Evolutionary conservation across 2,888 invertebrate genomes (phyloP), one percentile per base, ranked within the genome.

Genomic region (Metopia argyrocephala): DNA sequence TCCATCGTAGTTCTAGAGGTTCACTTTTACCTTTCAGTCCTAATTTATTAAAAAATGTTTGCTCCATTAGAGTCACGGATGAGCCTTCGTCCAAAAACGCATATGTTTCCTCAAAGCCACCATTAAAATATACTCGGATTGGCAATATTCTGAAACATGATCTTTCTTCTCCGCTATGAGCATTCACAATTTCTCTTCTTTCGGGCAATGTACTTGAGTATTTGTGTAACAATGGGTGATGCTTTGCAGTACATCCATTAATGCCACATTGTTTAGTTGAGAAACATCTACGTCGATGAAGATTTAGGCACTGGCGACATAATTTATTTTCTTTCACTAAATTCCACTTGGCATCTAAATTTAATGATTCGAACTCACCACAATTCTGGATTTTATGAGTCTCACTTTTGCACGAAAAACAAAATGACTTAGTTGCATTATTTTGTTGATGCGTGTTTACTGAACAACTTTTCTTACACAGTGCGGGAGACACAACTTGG

Each of bases 1-100:
- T 56, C 65, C 52, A 73, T 7, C 18, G 65, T 21, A 76, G 52
- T 21, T 57, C 31, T 27, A 70, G 15, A 2, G 70, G 70, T 6
- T 76, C 70, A 1, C 20, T 38, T 38, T 70, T 45, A 18, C 64
- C 76, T 12, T 25, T 4, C 1, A 54, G n/a, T 5, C 54, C 31
- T 1, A 73, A 45, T 54, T 73, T 62, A 5, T 64, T 12, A 5
- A 57, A 69, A 28, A 69, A 64, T 6, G 2, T 25, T 20, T 57
- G 50, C 27, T 76, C 76, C 45, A 70, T 76, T n/a, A 76, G 57
- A 21, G 76, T 70, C 18, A 70, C 73, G 3, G 73, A 73, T 21
- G 64, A 73, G 12, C 71, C 71, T 38, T 71, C 62, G 27, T 71
- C 71, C 21, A 75, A 68, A 61, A 75, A 68, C 6, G 61, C 66